Evolutionary conservation across 2,797 vertebrate genomes (phyloP).

Genomic region (Toxotes lorentzi): DNA sequence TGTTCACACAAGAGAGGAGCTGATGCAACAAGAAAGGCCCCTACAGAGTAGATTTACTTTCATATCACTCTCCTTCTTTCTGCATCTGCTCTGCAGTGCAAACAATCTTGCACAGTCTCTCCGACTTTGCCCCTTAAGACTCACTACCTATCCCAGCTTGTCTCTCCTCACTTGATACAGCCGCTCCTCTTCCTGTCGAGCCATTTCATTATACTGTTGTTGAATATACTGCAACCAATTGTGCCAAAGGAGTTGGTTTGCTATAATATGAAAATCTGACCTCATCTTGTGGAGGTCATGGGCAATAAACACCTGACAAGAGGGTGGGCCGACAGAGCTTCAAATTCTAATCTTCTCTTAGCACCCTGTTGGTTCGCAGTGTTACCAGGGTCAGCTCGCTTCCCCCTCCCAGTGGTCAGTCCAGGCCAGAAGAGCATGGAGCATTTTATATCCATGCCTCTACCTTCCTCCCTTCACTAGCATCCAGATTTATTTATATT

Average conservation of each 20-base stretch:
- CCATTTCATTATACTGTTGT: conserved; percentile 82
- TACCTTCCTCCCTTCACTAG: conserved; percentile 59
- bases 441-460: conserved; percentile 68
- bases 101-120: conserved; percentile 67
- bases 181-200: conserved; percentile 50
- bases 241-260: conserved; percentile 82
- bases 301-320: conserved; percentile 88
- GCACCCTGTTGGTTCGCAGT: conserved; percentile 73
- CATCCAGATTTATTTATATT: conserved; percentile 87
- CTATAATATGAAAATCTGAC: conserved; percentile 88
- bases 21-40: conserved; percentile 71
- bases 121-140: conserved; percentile 59
- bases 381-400: conserved; percentile 76
- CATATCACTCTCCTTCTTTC: conserved; percentile 71
- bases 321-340: conserved; percentile 75
- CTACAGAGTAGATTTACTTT: conserved; percentile 70
- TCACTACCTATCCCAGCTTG: conserved; percentile 49
- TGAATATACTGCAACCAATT: conserved; percentile 83
- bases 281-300: conserved; percentile 83
- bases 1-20: conserved; percentile 54
- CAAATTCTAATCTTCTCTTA: conserved; percentile 85
- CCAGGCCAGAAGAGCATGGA: conserved; percentile 37
- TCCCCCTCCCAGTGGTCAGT: conserved; percentile 76
- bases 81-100: conserved; percentile 61
- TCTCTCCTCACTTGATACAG: conserved; percentile 51